phyloP scores from a whole-genome alignment of 2,113 vertebrate species.

The Hippocampus abdominalis region DNA sequence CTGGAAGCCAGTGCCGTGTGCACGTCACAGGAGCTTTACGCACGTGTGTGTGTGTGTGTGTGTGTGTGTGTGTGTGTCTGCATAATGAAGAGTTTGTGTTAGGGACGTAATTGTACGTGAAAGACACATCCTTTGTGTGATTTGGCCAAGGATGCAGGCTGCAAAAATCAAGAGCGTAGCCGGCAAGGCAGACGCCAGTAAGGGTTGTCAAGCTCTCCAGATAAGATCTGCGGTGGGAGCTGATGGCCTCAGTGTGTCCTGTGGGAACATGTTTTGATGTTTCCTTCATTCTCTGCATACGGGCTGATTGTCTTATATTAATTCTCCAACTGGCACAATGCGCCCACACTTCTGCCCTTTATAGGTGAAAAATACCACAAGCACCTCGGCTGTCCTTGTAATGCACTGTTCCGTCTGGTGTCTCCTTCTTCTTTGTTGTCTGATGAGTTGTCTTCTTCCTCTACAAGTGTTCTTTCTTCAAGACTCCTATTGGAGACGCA shows the following conservation, averaged over 20 bases:
- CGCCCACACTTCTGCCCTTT: background rate
- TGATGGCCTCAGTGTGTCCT: constrained; percentile 44
- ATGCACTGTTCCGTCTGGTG: too few species aligned
- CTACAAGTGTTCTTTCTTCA: too few species aligned
- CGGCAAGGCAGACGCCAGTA: constrained; percentile 31
- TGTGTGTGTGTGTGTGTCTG: constrained; percentile 10
- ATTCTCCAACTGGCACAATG: background rate
- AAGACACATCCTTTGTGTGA: constrained; percentile 55
- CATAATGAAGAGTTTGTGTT: constrained; percentile 24
- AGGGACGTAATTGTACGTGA: constrained; percentile 40
- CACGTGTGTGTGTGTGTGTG: background rate
- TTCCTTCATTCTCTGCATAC: constrained; percentile 18
- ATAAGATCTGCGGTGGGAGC: constrained; percentile 64
- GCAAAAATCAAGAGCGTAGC: constrained; percentile 36
- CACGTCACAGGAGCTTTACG: constrained; percentile 29
- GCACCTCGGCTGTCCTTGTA: background rate
- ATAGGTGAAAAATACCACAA: background rate
- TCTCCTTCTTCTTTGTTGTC: too few species aligned
- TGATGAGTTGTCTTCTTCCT: too few species aligned
- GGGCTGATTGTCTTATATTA: background rate
- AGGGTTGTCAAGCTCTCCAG: constrained; percentile 61
- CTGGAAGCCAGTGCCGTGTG: constrained; percentile 61
- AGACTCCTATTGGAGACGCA: too few species aligned
- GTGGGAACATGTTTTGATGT: constrained; percentile 53
- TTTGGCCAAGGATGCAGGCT: constrained; percentile 19